Base-by-base conservation (phyloP, 92 coral and sea anemone species). In the Palythoa caribaeorum region DNA sequence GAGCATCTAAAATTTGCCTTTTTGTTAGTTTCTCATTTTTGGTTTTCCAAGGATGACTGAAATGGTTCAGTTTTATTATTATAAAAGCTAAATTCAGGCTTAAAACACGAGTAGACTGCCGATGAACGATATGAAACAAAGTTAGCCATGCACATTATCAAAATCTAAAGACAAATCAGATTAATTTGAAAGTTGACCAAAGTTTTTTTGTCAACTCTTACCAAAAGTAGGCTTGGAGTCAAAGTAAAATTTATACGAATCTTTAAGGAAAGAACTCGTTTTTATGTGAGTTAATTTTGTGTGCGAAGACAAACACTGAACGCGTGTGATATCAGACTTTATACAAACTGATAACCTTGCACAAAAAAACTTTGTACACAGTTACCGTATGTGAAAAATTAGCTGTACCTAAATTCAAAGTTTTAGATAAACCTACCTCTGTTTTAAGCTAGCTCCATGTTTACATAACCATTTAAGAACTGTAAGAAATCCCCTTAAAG, bases 381-480 rank as follows among this genome's bases (percentile, higher is more conserved):
- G 7, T 44, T 44, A 44, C 50, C 7, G 50, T 44, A 44, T 44
- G 50, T 44, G 5, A 44, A 44, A 44, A 44, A 44, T 44, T 44
- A 44, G 50, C 47, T 40, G 47, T 1, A 40, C 6, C 3, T 40
- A 40, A 2, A 40, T 44, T 44, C 7, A 0, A 44, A 44, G 50
- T 44, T 14, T 35, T 12, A 11, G 9, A 71, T 14, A 71, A n/a
- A 60, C 85, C 15, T 87, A 95, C 98, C 98, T 93, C 19, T 85
- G 80, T 20, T 88, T 87, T 2, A 95, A 59, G 38, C 83, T 93
- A 15, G 96, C 94, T 17, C 98, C 98, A 52, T 91, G 96, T 62
- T 93, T 95, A 6, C 92, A 90, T 35, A 95, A 84, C 98, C 98
- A 95, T 89, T 93, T 95, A 21, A 89, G 89, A 66, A 96, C 94